Evolutionary conservation across 1,140 invertebrate genomes (phyloP).

Genomic region (Zaprionus lachaisei): DNA sequence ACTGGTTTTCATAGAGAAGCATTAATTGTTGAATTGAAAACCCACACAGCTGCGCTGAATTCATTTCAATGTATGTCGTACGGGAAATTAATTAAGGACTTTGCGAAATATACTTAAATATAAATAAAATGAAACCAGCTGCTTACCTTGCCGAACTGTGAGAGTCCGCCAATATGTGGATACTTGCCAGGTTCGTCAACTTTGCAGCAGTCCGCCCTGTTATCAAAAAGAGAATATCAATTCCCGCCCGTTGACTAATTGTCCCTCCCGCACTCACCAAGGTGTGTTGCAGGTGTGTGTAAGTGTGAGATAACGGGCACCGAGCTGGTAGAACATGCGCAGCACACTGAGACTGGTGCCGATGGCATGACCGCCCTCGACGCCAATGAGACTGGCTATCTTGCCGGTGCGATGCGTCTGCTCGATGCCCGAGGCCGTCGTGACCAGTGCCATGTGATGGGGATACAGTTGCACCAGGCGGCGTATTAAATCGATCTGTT

Average conservation of each 20-base stretch:
- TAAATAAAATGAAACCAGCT: neutral
- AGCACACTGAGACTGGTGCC: conserved; percentile 93
- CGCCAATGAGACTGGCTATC: conserved; percentile 91
- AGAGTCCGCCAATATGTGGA: conserved; percentile 89
- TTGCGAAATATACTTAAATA: neutral
- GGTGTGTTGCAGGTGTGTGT: conserved; percentile 95
- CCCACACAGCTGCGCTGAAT: no score
- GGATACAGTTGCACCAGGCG: conserved; percentile 92
- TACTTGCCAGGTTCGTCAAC: conserved; percentile 89
- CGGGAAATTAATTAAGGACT: no score
- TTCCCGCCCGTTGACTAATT: neutral
- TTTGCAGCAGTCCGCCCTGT: conserved; percentile 90
- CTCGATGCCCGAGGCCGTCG: conserved; percentile 89
- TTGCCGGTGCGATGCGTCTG: conserved; percentile 87
- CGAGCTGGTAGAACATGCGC: conserved; percentile 92
- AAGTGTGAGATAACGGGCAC: conserved; percentile 93
- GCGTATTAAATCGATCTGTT: conserved; percentile 94
- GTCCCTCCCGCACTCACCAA: conserved; percentile 86
- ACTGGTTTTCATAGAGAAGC: no score
- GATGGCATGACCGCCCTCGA: conserved; percentile 94
- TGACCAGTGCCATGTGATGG: conserved; percentile 91
- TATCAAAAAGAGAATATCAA: neutral
- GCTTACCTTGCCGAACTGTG: conserved; percentile 90
- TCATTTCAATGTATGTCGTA: no score
- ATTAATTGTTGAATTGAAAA: no score